Evolutionary conservation across 2,797 vertebrate genomes (phyloP), one percentile per base, ranked within the genome.

Genomic region (Pipistrellus pygmaeus): DNA sequence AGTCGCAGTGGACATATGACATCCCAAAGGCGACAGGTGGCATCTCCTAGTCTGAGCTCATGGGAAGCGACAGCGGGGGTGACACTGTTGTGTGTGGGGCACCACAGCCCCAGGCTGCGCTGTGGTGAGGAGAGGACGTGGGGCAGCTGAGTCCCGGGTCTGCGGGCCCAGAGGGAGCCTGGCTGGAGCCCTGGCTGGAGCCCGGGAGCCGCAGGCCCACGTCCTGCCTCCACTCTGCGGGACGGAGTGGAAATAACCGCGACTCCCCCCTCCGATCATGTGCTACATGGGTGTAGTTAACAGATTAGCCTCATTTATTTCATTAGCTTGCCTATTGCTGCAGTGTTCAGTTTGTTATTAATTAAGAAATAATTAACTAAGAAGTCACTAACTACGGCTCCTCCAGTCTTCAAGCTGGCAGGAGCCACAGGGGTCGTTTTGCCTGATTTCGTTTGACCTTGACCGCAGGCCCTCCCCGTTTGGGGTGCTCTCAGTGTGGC

Each of bases 251-350:
- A 75, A 60, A 80, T 7, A 32, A 69, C 17, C 44, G 1, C 0
- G 0, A 46, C 72, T 4, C 57, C 35, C 81, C 90, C 57, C 0
- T 11, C 91, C 53, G 5, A 81, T 90, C 96, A 71, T 78, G 95
- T 48, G 90, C 88, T 94, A 18, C 78, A 1, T 1, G 85, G 91
- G 83, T 62, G 92, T 66, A 53, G 64, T 77, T 88, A 93, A 81
- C 88, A 88, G 92, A 84, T 85, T 27, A 71, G 53, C 93, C 93
- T 93, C 93, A 57, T 68, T 91, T 87, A 46, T 91, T 95, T 95
- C 85, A 80, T 32, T 90, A 96, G 88, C 72, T 92, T 94, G 90
- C 91, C 94, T 93, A 62, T 87, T 77, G 85, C 94, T 57, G 71
- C 87, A n/a, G 14, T 80, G 81, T 90, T 85, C 32, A 1, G 8